Percentiles rank a stretch among this genome's conserved stretches.
phyloP scores from a whole-genome alignment of 2,888 invertebrate species.

The Blomia tropicalis region DNA sequence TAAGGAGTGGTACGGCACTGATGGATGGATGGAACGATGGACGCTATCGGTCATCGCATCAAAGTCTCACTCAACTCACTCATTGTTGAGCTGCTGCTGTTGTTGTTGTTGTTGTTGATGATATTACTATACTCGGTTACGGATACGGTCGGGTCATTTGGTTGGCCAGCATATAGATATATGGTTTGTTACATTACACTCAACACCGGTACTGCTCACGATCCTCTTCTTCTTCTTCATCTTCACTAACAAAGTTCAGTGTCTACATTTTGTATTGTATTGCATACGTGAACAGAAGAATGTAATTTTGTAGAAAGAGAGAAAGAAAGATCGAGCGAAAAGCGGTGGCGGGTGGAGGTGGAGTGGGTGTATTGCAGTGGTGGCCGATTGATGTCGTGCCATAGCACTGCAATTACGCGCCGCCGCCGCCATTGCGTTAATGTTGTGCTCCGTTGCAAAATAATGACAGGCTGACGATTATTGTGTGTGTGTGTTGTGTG shows the following conservation, averaged over 20 bases:
- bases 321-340: background rate
- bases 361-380: background rate
- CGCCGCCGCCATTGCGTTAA: too few relatives aligned
- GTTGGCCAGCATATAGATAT: too few relatives aligned
- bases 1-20: slow-evolving; percentile 15
- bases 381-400: background rate
- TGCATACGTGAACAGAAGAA: too few relatives aligned
- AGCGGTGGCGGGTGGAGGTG: background rate
- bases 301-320: too few relatives aligned
- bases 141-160: background rate
- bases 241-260: background rate
- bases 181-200: too few relatives aligned
- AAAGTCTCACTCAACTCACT: background rate
- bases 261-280: too few relatives aligned
- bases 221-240: background rate
- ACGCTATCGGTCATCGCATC: slow-evolving; percentile 15
- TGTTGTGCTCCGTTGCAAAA: background rate
- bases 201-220: slow-evolving; percentile 7
- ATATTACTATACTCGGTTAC: background rate
- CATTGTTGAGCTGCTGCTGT: background rate
- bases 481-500: background rate
- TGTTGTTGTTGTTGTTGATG: background rate
- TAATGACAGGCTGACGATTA: background rate
- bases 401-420: background rate
- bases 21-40: slow-evolving; percentile 1